Conservation (phyloP, 2,113 vertebrate genomes). For the Turnix velox region DNA sequence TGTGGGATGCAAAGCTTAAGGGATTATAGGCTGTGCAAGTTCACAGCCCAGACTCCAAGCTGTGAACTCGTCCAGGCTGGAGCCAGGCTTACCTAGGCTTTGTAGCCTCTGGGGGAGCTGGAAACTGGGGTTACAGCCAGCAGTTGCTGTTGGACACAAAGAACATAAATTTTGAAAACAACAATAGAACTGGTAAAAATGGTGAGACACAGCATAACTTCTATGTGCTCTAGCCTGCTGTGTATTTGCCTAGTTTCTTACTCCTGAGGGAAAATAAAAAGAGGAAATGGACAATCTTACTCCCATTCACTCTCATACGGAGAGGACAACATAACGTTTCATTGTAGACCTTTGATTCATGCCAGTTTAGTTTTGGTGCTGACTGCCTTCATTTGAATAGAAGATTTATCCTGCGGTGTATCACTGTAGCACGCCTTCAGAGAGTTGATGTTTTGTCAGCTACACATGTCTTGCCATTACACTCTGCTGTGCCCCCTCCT, state of each 20-base stretch:
- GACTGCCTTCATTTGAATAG: not conserved
- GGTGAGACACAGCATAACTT: not conserved
- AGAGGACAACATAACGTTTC: not conserved
- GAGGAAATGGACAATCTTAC: not conserved
- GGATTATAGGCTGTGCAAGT: not conserved
- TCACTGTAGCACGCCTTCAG: slow-evolving; percentile 14
- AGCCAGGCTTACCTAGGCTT: not conserved
- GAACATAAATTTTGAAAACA: not conserved
- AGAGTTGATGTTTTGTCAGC: slow-evolving; percentile 8
- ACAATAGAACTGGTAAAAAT: not conserved
- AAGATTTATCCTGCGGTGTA: slow-evolving; percentile 16
- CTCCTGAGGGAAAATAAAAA: not conserved
- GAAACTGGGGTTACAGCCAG: not conserved
- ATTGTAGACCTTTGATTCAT: slow-evolving; percentile 2
- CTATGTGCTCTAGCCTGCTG: not conserved
- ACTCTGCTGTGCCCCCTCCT: not conserved
- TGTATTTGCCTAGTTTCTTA: not conserved
- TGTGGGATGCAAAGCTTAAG: not conserved
- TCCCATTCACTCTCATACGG: not conserved
- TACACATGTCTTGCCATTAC: not conserved
- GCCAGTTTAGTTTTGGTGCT: not conserved
- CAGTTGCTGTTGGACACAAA: not conserved
- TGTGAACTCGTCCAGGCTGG: not conserved
- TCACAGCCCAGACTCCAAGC: not conserved
- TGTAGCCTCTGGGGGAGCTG: not conserved